phyloP scores from a whole-genome alignment of 2,888 invertebrate genomes.

The Lithosia quadra region DNA sequence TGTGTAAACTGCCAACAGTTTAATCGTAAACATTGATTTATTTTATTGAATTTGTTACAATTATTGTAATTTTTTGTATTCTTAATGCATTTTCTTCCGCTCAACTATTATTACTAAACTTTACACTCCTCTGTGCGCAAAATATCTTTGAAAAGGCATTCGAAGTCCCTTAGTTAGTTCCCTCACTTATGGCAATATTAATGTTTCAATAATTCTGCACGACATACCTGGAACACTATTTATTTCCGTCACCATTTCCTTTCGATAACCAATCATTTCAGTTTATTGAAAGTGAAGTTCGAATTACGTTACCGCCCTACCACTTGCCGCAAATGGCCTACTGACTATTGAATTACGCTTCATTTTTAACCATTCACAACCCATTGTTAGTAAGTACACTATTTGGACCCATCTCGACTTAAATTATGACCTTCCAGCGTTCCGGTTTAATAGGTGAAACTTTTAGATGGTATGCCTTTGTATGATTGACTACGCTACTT shows the following conservation, averaged over 20 bases:
- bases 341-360: slow-evolving; percentile 64
- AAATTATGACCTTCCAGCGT: slow-evolving; percentile 66
- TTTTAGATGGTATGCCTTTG: slow-evolving; percentile 37
- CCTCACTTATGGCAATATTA: slow-evolving; percentile 27
- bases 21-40: not conserved
- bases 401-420: slow-evolving; percentile 66
- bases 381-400: slow-evolving; percentile 66
- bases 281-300: slow-evolving; percentile 25
- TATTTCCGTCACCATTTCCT: slow-evolving; percentile 36
- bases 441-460: slow-evolving; percentile 62
- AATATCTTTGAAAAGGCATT: not conserved
- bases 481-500: slow-evolving; percentile 62
- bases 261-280: slow-evolving; percentile 48
- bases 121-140: not conserved
- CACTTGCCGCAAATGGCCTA: slow-evolving; percentile 44
- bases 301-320: slow-evolving; percentile 20
- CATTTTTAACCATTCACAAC: slow-evolving; percentile 59
- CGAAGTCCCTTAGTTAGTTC: not conserved
- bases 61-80: no score
- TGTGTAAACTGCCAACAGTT: not conserved
- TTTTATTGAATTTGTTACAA: not conserved
- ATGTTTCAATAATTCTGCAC: slow-evolving; percentile 44
- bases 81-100: no score
- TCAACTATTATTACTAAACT: not conserved
- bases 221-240: slow-evolving; percentile 39